These are phyloP conservation scores for Nymphalis urticae DNA, from an alignment of 2,888 invertebrate species.

Conservation along the genomic window DNA sequence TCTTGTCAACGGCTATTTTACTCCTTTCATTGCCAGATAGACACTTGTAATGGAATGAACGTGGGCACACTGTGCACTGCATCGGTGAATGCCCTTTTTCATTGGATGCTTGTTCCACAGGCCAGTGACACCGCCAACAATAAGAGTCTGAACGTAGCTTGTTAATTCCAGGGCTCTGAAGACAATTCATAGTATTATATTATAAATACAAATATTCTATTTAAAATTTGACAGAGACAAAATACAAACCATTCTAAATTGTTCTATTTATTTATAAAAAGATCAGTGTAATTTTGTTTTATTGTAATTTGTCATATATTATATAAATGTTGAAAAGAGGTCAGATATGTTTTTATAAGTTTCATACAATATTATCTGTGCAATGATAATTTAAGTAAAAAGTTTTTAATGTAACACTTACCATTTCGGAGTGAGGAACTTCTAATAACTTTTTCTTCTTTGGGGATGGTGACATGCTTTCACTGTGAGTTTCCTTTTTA, in stretches of 20 bases:
- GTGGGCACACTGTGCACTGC: conserved; percentile 90
- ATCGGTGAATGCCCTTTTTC: conserved; percentile 67
- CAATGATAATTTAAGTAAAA: neutral
- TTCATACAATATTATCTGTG: neutral
- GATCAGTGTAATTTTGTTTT: neutral
- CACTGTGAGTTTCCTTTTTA: conserved; percentile 50
- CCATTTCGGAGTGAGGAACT: conserved; percentile 38
- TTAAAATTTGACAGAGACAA: neutral
- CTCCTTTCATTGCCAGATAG: conserved; percentile 74
- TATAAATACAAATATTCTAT: too few species aligned
- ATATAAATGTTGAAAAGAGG: neutral
- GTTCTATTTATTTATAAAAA: neutral
- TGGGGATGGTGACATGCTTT: conserved; percentile 39
- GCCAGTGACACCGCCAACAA: conserved; percentile 96
- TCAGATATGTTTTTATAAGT: neutral
- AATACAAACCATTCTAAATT: neutral
- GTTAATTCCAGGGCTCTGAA: conserved; percentile 48
- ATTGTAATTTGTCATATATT: neutral
- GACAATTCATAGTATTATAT: conserved; percentile 1
- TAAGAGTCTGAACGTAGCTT: conserved; percentile 85
- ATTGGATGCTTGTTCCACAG: conserved; percentile 75
- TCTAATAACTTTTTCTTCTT: conserved; percentile 48
- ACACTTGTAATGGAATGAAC: conserved; percentile 92
- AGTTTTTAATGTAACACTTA: conserved; percentile 28
- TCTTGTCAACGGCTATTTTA: conserved; percentile 65